A percentile compares a stretch with the other conserved stretches of the same genome.
Evolutionary conservation across 2,113 vertebrate species (phyloP).

Genomic region (Anser brachyrhynchus): DNA sequence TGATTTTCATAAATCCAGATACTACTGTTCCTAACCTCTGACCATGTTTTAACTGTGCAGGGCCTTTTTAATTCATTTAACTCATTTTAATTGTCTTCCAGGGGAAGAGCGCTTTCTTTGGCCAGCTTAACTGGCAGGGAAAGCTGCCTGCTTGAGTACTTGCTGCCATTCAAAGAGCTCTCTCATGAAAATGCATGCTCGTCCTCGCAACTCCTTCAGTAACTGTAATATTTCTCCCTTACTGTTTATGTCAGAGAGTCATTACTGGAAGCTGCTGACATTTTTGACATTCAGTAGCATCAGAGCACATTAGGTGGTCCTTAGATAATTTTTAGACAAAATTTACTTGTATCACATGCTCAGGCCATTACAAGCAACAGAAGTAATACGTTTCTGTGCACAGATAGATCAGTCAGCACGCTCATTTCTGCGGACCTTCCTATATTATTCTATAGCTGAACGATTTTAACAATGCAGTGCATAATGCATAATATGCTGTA

Average conservation of each 20-base stretch:
- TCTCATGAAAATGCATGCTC: conserved; percentile 90
- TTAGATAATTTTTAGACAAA: conserved; percentile 85
- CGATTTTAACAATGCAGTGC: neutral
- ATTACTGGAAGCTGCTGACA: conserved; percentile 91
- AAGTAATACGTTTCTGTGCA: conserved; percentile 72
- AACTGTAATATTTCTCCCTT: conserved; percentile 90
- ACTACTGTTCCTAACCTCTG: conserved; percentile 76
- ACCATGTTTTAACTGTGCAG: conserved; percentile 65
- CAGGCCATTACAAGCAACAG: conserved; percentile 84
- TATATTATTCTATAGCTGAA: neutral
- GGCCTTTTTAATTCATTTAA: conserved; percentile 77
- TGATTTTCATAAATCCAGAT: conserved; percentile 73
- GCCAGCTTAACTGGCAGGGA: conserved; percentile 76
- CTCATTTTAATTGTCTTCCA: conserved; percentile 80
- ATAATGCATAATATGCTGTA: neutral
- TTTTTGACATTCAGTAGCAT: conserved; percentile 83
- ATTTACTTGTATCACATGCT: conserved; percentile 77
- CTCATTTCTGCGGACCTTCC: neutral
- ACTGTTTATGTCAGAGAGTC: conserved; percentile 93
- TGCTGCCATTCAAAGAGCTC: conserved; percentile 80
- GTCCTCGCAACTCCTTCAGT: conserved; percentile 83
- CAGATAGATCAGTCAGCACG: neutral
- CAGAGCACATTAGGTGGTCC: conserved; percentile 94
- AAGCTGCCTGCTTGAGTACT: conserved; percentile 84
- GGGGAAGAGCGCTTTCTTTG: conserved; percentile 60